A percentile compares a stretch with the other conserved stretches of the same genome.
Conservation (phyloP, 2,797 vertebrate species). For the Alosa sapidissima region DNA sequence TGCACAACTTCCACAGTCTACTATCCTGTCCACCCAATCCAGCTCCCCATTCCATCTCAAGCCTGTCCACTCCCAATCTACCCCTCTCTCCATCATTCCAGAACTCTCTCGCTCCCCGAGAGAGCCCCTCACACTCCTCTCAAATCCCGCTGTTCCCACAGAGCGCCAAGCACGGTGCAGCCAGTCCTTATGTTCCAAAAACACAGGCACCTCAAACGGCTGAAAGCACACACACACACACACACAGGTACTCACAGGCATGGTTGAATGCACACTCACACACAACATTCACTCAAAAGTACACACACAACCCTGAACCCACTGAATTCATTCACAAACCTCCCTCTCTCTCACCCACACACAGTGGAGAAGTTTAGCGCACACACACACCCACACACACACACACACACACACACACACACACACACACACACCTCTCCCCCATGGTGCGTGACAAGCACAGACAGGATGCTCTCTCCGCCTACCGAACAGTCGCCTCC, state of each 20-base stretch:
- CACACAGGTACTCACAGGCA: neutral
- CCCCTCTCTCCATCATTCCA: neutral
- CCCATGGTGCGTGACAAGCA: constrained; percentile 52
- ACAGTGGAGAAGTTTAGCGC: neutral
- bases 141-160: constrained; percentile 45
- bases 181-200: neutral
- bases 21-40: constrained; percentile 18
- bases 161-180: constrained; percentile 37
- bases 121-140: constrained; percentile 60
- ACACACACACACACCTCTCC: neutral
- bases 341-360: constrained; percentile 4
- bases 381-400: neutral
- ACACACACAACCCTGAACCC: neutral
- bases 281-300: neutral
- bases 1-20: constrained; percentile 66
- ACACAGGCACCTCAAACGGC: constrained; percentile 40
- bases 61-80: neutral
- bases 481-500: constrained; percentile 59
- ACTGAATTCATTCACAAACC: constrained; percentile 25
- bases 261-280: neutral
- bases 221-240: neutral
- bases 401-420: constrained; percentile 16
- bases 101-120: constrained; percentile 38
- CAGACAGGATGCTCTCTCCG: constrained; percentile 58
- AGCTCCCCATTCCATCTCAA: neutral